phyloP scores from a whole-genome alignment of 2,113 vertebrate species.

The Numenius arquata region DNA sequence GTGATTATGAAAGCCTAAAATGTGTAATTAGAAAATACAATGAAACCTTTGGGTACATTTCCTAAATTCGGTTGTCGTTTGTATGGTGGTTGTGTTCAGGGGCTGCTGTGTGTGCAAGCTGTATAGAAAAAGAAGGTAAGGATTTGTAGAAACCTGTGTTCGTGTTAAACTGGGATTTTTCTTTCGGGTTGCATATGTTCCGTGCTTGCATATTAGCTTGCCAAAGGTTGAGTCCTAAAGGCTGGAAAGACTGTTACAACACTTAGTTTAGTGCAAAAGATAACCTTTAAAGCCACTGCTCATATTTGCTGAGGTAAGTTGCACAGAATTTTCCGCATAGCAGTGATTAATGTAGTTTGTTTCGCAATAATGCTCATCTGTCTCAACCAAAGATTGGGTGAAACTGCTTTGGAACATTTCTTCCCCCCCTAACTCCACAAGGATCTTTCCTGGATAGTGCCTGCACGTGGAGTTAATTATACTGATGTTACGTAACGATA shows the following conservation, averaged over 20 bases:
- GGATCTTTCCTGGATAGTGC: background rate
- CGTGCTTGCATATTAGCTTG: background rate
- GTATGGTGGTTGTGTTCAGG: background rate
- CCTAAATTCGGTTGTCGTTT: background rate
- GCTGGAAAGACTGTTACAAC: background rate
- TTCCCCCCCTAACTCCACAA: background rate
- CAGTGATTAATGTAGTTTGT: background rate
- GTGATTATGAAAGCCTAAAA: background rate
- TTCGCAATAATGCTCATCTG: background rate
- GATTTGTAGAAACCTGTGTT: background rate
- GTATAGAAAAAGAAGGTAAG: background rate
- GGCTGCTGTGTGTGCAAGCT: background rate
- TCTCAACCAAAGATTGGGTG: background rate
- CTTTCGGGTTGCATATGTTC: background rate
- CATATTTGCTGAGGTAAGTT: background rate
- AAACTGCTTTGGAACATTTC: background rate
- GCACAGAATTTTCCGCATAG: background rate
- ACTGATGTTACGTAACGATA: background rate
- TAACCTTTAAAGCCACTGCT: background rate
- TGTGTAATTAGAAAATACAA: background rate
- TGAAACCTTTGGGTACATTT: background rate
- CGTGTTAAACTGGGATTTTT: background rate
- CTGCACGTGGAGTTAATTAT: background rate
- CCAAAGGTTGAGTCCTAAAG: background rate
- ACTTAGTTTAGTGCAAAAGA: background rate